Conservation (phyloP, 2,113 vertebrate genomes). For the Brachyistius frenatus region DNA sequence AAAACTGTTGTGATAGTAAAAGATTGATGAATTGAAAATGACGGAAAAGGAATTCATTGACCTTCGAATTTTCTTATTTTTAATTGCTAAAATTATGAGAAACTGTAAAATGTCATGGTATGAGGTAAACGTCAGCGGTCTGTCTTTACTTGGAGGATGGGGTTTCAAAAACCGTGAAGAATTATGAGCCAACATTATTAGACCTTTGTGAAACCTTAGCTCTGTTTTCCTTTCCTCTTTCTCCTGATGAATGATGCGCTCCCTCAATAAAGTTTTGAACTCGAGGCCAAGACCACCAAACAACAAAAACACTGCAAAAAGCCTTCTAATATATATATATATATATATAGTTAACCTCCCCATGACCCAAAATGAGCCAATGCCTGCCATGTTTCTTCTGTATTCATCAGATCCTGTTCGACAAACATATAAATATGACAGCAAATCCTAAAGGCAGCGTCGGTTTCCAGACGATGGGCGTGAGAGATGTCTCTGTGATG, state of each 20-base stretch:
- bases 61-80: background rate
- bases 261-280: slow-evolving; percentile 52
- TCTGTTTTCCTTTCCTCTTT: slow-evolving; percentile 58
- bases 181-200: slow-evolving; percentile 55
- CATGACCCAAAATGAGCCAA: slow-evolving; percentile 1
- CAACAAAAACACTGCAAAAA: slow-evolving; percentile 45
- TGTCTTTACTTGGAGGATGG: slow-evolving; percentile 1
- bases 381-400: background rate
- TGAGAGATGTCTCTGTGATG: slow-evolving; percentile 37
- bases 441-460: slow-evolving; percentile 33
- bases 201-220: slow-evolving; percentile 71
- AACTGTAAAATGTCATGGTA: background rate
- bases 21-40: background rate
- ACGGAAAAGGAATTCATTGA: background rate
- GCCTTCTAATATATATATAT: slow-evolving; percentile 24
- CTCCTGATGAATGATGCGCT: slow-evolving; percentile 56
- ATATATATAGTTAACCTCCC: slow-evolving; percentile 11
- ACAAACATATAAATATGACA: slow-evolving; percentile 21
- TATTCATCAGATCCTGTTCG: slow-evolving; percentile 5
- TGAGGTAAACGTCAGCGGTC: slow-evolving; percentile 14
- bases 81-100: no score
- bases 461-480: slow-evolving; percentile 29
- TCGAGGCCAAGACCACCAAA: slow-evolving; percentile 52
- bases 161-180: slow-evolving; percentile 63
- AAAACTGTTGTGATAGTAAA: background rate